A percentile compares a stretch with the other conserved stretches of the same genome.
These are phyloP conservation scores for Drosophila carrolli DNA, from an alignment of 1,140 invertebrate species.

Conservation along the genomic window DNA sequence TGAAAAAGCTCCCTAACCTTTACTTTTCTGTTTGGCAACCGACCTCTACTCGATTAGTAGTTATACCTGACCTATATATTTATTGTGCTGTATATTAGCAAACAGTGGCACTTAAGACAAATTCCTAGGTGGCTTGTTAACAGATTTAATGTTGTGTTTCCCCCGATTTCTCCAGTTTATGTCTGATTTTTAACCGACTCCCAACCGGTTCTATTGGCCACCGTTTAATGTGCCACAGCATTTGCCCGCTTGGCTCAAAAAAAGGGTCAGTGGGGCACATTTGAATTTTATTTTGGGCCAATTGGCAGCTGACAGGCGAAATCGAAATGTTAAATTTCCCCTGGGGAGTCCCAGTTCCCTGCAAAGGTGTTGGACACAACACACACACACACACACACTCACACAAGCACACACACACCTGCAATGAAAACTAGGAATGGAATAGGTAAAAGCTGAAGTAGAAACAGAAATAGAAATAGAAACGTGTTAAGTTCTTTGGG, in stretches of 20 bases:
- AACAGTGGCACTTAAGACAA: not conserved
- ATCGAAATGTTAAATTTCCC: slow-evolving; percentile 14
- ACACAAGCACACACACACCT: not conserved
- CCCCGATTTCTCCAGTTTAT: not conserved
- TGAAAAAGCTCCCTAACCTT: too few relatives aligned
- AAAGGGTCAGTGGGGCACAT: slow-evolving; percentile 10
- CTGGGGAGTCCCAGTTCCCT: not conserved
- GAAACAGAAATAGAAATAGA: slow-evolving; percentile 37
- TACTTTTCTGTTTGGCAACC: too few relatives aligned
- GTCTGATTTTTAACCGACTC: not conserved
- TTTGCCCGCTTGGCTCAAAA: not conserved
- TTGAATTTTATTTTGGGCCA: slow-evolving; percentile 8
- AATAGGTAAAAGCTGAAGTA: slow-evolving; percentile 2
- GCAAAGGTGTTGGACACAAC: slow-evolving; percentile 32
- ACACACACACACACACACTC: not conserved
- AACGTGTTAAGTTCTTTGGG: slow-evolving; percentile 65
- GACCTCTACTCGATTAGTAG: too few relatives aligned
- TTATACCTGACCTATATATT: not conserved
- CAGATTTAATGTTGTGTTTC: not conserved
- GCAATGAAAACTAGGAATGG: not conserved
- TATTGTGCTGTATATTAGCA: not conserved
- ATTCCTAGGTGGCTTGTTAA: not conserved
- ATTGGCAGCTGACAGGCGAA: slow-evolving; percentile 25
- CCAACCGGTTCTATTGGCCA: not conserved
- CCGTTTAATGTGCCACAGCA: not conserved